Evolutionary conservation across 2,888 invertebrate genomes (phyloP).

Genomic region (Teleiodes luculella): DNA sequence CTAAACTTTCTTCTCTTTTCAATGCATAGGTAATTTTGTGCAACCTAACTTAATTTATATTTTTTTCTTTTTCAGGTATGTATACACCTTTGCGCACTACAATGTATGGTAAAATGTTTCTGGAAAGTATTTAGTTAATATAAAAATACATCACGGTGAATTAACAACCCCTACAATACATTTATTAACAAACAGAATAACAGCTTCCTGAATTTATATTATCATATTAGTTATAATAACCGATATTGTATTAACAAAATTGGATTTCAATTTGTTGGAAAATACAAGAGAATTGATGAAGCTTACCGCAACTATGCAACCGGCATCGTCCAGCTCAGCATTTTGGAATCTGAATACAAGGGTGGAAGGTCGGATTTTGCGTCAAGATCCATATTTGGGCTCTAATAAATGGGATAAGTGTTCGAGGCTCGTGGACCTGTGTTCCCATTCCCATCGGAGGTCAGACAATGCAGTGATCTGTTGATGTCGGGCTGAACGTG

Average conservation of each 20-base stretch:
- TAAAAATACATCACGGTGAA: neutral
- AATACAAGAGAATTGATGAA: neutral
- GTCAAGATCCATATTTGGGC: slow-evolving; percentile 3
- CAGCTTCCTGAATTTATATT: neutral
- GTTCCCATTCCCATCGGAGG: slow-evolving; percentile 23
- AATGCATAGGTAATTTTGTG: neutral
- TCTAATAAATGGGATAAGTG: slow-evolving; percentile 1
- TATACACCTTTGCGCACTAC: neutral
- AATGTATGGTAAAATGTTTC: neutral
- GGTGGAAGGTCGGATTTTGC: slow-evolving; percentile 1
- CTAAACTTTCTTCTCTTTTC: neutral
- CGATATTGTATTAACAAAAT: neutral
- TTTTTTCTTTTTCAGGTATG: slow-evolving; percentile 15
- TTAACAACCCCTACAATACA: neutral
- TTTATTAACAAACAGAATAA: neutral
- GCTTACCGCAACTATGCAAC: neutral
- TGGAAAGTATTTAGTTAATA: neutral
- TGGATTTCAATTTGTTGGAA: slow-evolving; percentile 4
- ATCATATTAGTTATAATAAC: neutral
- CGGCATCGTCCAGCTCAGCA: neutral
- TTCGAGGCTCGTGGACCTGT: neutral
- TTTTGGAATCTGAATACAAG: neutral
- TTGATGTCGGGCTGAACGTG: slow-evolving; percentile 39
- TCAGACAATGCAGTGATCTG: slow-evolving; percentile 44
- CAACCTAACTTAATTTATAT: neutral